Conservation (phyloP, 2,797 vertebrate species). For the Centropyge bicolor region DNA sequence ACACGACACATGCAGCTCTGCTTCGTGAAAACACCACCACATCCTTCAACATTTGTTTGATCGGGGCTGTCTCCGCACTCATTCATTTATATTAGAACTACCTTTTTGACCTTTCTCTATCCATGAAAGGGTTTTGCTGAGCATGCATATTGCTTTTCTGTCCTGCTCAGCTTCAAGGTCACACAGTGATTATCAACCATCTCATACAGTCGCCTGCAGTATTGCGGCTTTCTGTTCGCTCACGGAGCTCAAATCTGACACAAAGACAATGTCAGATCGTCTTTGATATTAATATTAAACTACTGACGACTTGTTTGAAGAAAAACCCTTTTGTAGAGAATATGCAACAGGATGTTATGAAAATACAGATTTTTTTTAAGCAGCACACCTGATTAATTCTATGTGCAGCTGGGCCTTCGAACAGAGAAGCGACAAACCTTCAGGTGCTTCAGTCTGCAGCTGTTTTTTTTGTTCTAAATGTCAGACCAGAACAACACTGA, state of each 20-base stretch:
- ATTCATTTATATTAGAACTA: constrained; percentile 32
- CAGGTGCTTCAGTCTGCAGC: constrained; percentile 4
- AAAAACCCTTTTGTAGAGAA: background rate
- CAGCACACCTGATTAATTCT: constrained; percentile 10
- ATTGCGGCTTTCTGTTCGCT: background rate
- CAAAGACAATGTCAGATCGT: background rate
- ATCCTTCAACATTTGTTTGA: constrained; percentile 56
- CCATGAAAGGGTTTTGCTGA: constrained; percentile 32
- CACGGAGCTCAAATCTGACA: background rate
- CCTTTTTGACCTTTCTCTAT: constrained; percentile 36
- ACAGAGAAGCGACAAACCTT: background rate
- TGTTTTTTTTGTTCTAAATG: constrained; percentile 33
- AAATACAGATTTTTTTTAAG: constrained; percentile 6
- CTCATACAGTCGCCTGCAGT: background rate
- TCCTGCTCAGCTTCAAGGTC: constrained; percentile 17
- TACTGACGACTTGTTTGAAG: background rate
- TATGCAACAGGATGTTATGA: constrained; percentile 27
- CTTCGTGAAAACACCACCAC: constrained; percentile 46
- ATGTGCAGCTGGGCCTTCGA: background rate
- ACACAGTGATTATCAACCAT: background rate
- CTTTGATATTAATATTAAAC: background rate
- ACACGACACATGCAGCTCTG: constrained; percentile 35
- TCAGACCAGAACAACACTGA: constrained; percentile 2
- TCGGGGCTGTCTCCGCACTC: constrained; percentile 9
- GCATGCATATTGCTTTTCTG: background rate